phyloP scores from a whole-genome alignment of 2,797 vertebrate genomes.

The Neomorphus geoffroyi region DNA sequence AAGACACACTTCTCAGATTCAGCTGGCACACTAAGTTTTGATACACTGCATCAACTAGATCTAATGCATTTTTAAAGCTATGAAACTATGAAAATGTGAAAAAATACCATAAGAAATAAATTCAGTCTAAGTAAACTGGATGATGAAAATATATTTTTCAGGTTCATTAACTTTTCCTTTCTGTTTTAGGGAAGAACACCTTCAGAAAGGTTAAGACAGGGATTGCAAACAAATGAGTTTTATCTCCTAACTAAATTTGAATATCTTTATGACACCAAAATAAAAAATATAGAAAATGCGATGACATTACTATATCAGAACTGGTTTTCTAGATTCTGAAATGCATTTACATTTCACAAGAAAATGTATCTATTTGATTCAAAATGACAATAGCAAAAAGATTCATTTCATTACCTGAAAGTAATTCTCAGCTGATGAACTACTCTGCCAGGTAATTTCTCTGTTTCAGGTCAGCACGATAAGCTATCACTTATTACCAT shows the following conservation, averaged over 20 bases:
- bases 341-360: neutral
- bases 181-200: neutral
- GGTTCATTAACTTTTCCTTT: neutral
- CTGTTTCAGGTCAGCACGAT: neutral
- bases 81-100: neutral
- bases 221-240: neutral
- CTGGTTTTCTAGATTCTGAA: neutral
- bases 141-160: neutral
- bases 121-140: neutral
- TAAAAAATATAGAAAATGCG: neutral
- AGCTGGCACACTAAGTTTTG: neutral
- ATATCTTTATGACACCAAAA: neutral
- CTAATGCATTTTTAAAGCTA: too few species aligned
- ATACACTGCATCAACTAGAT: neutral
- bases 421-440: neutral
- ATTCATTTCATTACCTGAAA: neutral
- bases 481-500: neutral
- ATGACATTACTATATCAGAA: neutral
- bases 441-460: neutral
- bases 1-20: too few species aligned
- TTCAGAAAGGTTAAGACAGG: neutral
- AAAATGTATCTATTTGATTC: neutral
- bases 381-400: neutral
- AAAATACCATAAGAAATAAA: neutral
- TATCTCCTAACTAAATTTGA: neutral